Conservation (phyloP, 2,797 vertebrate species). For the Denticeps clupeoides region DNA sequence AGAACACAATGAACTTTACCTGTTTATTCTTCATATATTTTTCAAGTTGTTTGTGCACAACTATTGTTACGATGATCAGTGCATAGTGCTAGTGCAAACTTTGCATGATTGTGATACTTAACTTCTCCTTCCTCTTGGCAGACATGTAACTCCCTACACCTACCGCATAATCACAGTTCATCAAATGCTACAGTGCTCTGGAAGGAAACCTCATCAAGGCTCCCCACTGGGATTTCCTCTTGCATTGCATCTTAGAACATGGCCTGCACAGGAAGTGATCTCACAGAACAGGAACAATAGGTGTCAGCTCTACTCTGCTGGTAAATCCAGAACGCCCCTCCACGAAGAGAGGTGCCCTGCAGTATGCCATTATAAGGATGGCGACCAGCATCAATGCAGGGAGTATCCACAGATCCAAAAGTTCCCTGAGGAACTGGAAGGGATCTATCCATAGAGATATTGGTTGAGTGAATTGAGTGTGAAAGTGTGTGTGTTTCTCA, state of each 20-base stretch:
- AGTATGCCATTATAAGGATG: constrained; percentile 13
- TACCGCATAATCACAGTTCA: constrained; percentile 11
- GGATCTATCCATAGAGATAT: background rate
- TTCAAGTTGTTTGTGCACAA: no score
- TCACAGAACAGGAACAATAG: constrained; percentile 21
- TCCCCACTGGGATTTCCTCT: constrained; percentile 22
- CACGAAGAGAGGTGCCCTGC: constrained; percentile 11
- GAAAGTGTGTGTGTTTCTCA: background rate
- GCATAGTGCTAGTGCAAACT: no score
- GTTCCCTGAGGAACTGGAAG: constrained; percentile 15
- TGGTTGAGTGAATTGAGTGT: background rate
- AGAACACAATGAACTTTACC: no score
- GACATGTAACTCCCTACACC: background rate
- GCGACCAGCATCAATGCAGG: constrained; percentile 18
- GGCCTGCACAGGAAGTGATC: constrained; percentile 24
- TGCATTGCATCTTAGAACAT: constrained; percentile 16
- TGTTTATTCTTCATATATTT: no score
- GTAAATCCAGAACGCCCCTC: constrained; percentile 15
- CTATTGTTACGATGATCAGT: no score
- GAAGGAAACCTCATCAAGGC: constrained; percentile 32
- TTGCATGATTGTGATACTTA: no score
- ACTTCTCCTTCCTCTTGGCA: no score
- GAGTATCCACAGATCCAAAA: constrained; percentile 18
- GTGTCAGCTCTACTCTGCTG: constrained; percentile 18
- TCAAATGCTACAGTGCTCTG: constrained; percentile 14